Evolutionary conservation across 2,888 invertebrate species (phyloP).

Genomic region (Eupithecia subfuscata): DNA sequence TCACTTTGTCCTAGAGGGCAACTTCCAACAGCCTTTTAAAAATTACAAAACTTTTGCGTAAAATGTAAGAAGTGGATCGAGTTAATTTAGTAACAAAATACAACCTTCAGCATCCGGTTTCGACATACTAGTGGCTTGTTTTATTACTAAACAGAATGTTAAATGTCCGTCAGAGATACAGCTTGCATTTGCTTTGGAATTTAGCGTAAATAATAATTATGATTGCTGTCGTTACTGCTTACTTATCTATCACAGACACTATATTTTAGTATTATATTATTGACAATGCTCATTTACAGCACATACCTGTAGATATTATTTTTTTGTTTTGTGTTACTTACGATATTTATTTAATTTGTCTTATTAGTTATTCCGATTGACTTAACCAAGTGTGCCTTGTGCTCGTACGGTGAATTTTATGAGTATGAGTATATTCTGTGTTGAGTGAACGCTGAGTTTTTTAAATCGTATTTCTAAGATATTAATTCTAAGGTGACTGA

Average conservation of each 20-base stretch:
- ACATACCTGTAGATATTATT: too few species aligned
- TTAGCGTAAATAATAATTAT: constrained; percentile 17
- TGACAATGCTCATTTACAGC: too few species aligned
- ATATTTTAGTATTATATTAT: too few species aligned
- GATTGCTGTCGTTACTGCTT: constrained; percentile 16
- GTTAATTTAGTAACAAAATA: constrained; percentile 31
- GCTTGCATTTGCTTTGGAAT: constrained; percentile 26
- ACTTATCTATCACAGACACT: not conserved
- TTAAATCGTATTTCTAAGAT: not conserved
- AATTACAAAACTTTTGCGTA: constrained; percentile 15
- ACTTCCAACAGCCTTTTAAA: not conserved
- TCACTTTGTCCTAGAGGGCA: not conserved
- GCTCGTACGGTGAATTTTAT: too few species aligned
- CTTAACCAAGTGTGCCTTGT: too few species aligned
- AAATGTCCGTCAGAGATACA: constrained; percentile 22
- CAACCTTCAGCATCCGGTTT: constrained; percentile 40
- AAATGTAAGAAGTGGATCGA: constrained; percentile 14
- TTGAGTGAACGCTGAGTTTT: not conserved
- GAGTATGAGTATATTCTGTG: too few species aligned
- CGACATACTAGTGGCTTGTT: constrained; percentile 35
- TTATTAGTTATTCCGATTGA: too few species aligned
- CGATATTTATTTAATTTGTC: too few species aligned
- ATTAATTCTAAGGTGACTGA: not conserved
- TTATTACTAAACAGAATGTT: constrained; percentile 29
- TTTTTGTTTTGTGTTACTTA: too few species aligned